Evolutionary conservation across 2,113 vertebrate genomes (phyloP).

Genomic region (Todiramphus chloris): DNA sequence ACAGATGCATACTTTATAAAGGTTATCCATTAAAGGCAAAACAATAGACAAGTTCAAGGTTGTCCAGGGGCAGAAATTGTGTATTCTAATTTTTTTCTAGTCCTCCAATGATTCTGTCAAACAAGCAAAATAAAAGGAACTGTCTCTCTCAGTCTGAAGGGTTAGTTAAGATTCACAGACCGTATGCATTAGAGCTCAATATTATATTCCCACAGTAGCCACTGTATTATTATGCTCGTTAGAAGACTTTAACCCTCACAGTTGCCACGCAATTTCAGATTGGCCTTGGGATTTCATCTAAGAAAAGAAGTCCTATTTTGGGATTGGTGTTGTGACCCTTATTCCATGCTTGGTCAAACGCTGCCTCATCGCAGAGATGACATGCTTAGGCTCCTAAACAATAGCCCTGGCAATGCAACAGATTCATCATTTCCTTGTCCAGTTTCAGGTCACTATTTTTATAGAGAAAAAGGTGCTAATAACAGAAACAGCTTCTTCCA

Average conservation of each 20-base stretch:
- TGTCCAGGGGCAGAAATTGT: not conserved
- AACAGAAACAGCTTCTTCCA: conserved; percentile 5
- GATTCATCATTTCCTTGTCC: not conserved
- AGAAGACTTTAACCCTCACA: conserved; percentile 37
- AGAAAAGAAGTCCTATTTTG: conserved; percentile 42
- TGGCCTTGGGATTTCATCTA: conserved; percentile 31
- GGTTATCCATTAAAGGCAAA: conserved; percentile 40
- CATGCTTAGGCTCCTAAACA: not conserved
- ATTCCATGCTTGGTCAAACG: not conserved
- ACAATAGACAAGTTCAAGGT: conserved; percentile 38
- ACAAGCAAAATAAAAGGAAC: conserved; percentile 44
- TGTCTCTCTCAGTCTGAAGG: not conserved
- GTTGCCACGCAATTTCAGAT: not conserved
- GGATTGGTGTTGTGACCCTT: not conserved
- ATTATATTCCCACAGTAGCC: conserved; percentile 36
- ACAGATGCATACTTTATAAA: conserved; percentile 28
- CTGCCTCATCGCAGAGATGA: not conserved
- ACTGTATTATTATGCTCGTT: conserved; percentile 24
- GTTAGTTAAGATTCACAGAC: conserved; percentile 45
- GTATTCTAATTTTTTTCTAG: conserved; percentile 20
- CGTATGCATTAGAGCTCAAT: conserved; percentile 16
- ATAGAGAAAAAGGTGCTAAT: not conserved
- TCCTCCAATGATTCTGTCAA: conserved; percentile 9
- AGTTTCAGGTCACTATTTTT: conserved; percentile 32
- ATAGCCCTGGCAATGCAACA: not conserved